Percentiles rank a stretch among this genome's conserved stretches.
Conservation (phyloP, 2,797 vertebrate genomes). For the Chelonia mydas region DNA sequence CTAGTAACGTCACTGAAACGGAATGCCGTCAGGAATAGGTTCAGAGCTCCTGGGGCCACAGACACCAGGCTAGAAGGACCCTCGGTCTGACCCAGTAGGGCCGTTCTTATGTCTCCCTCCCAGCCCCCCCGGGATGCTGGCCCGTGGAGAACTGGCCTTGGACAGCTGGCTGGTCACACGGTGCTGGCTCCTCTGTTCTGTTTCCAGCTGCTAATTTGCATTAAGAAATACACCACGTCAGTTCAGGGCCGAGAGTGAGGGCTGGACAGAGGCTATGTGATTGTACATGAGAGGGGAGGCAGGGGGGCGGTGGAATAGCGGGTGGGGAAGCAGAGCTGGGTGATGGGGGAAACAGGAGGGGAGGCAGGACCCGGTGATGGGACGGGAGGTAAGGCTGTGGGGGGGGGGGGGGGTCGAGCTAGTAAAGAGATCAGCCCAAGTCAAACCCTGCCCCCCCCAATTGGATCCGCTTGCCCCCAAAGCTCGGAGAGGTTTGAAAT, state of each 20-base stretch:
- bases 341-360: too few relatives aligned
- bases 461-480: too few relatives aligned
- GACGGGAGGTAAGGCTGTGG: too few relatives aligned
- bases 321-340: too few relatives aligned
- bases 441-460: too few relatives aligned
- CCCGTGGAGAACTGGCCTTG: not conserved
- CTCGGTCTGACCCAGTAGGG: not conserved
- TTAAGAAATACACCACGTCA: not conserved
- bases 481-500: too few relatives aligned
- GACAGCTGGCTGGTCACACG: too few relatives aligned
- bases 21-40: accelerated
- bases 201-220: not conserved
- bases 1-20: slow-evolving; percentile 4
- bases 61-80: not conserved
- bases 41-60: accelerated
- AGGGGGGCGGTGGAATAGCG: too few relatives aligned
- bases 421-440: not conserved
- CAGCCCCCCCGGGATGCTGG: not conserved
- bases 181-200: not conserved
- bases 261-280: not conserved
- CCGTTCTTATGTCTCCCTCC: not conserved
- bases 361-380: too few relatives aligned
- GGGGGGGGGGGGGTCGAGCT: not conserved
- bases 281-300: not conserved
- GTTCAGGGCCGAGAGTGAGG: not conserved